Base-by-base conservation (phyloP, 2,888 invertebrate genomes). In the Orchesella flavescens region DNA sequence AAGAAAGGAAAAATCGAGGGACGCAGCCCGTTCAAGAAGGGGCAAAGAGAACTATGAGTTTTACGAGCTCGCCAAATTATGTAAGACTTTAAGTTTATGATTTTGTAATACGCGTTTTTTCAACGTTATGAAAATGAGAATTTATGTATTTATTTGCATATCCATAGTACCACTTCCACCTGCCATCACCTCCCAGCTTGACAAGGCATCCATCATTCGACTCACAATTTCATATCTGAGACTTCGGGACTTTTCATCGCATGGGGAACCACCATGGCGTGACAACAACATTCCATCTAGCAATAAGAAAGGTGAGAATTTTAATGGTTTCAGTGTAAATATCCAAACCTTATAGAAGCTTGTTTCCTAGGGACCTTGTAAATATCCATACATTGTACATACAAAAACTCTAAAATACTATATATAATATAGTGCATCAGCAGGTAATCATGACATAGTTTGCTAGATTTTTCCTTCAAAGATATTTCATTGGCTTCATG, bases 41-140 rank as follows among this genome's bases (percentile, higher is more conserved):
- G 97, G 97, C 84, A 97, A 97, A 90, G 98, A 98, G 91, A 98
- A 98, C 92, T 96, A 94, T 90, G 97, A 98, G 92, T 98, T 97
- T 92, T 97, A 97, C 91, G 97, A 97, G 92, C 92, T 98, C 90
- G 97, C 97, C 86, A 97, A 95, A 93, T 97, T 95, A 97, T 93
- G 34, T 66, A 66, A 66, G 44, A 66, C 4, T 34, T 43, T 44
- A 65, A 5, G 9, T 65, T 34, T 7, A 65, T 13, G 17, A 66
- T 19, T 66, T 34, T 34, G 34, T 34, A 34, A 34, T 34, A 34
- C 7, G 34, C 34, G 34, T 34, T 34, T 34, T 53, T 53, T 3
- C n/a, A 53, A 53, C 53, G 53, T 53, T 53, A 53, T 53, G 53
- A 53, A 53, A 53, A 53, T 53, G 53, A 53, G 63, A 24, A 61